phyloP scores from a whole-genome alignment of 2,888 invertebrate species.

The Clanis bilineata region DNA sequence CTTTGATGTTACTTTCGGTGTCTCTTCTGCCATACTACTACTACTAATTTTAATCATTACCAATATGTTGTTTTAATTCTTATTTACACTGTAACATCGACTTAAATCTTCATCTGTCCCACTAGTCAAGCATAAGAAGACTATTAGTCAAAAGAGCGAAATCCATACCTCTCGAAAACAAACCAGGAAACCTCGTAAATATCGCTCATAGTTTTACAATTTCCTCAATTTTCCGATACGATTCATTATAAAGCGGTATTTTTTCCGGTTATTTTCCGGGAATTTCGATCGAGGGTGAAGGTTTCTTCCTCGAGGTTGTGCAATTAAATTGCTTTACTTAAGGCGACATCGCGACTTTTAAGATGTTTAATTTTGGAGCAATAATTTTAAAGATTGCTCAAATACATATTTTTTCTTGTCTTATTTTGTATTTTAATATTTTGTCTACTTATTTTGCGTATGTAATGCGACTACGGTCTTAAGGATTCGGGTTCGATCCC shows the following conservation, averaged over 20 bases:
- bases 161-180: background rate
- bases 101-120: background rate
- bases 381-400: too few species aligned
- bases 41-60: too few species aligned
- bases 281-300: background rate
- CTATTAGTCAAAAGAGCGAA: background rate
- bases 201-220: background rate
- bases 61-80: too few species aligned
- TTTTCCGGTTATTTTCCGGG: background rate
- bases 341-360: background rate
- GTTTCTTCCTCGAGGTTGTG: background rate
- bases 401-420: too few species aligned
- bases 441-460: too few species aligned
- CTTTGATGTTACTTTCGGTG: too few species aligned
- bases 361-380: background rate
- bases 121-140: background rate
- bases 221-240: background rate
- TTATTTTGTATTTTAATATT: too few species aligned
- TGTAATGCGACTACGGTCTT: too few species aligned
- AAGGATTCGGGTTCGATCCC: too few species aligned
- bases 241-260: background rate
- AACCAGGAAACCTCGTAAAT: background rate
- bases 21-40: too few species aligned
- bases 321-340: conserved; percentile 4
- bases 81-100: too few species aligned